Conservation (phyloP, 1,140 invertebrate genomes). For the Pollicipes pollicipes region DNA sequence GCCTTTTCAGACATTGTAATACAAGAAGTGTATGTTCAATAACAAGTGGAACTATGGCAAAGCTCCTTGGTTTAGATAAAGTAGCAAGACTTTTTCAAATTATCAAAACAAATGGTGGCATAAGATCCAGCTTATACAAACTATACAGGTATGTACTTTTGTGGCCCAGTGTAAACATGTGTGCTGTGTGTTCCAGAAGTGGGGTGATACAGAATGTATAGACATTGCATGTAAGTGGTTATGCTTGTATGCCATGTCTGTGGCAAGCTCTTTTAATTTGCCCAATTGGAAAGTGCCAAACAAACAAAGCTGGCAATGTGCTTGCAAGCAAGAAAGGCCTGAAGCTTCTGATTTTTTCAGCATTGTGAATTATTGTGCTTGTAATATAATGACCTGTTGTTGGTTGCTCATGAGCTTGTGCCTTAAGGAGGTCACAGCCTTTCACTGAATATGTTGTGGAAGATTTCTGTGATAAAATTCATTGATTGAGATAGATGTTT, state of each 20-base stretch:
- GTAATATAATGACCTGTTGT: too few species aligned
- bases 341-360: too few species aligned
- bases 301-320: too few species aligned
- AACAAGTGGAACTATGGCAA: constrained; percentile 31
- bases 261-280: background rate
- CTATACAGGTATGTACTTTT: constrained; percentile 46
- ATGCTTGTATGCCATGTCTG: too few species aligned
- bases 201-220: background rate
- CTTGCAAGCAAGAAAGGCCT: too few species aligned
- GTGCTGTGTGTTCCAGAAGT: background rate
- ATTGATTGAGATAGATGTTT: too few species aligned
- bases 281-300: background rate
- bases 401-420: too few species aligned
- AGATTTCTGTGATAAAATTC: too few species aligned
- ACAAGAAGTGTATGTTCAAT: background rate
- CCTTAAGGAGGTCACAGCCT: too few species aligned
- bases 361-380: too few species aligned
- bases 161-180: constrained; percentile 12
- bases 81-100: constrained; percentile 42
- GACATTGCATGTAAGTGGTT: too few species aligned
- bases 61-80: constrained; percentile 53
- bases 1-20: constrained; percentile 12
- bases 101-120: constrained; percentile 58
- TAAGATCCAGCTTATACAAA: constrained; percentile 44
- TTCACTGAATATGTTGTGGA: too few species aligned